Evolutionary conservation across 64 coral and sea anemone genomes (phyloP).

Genomic region (Actinia tenebrosa): DNA sequence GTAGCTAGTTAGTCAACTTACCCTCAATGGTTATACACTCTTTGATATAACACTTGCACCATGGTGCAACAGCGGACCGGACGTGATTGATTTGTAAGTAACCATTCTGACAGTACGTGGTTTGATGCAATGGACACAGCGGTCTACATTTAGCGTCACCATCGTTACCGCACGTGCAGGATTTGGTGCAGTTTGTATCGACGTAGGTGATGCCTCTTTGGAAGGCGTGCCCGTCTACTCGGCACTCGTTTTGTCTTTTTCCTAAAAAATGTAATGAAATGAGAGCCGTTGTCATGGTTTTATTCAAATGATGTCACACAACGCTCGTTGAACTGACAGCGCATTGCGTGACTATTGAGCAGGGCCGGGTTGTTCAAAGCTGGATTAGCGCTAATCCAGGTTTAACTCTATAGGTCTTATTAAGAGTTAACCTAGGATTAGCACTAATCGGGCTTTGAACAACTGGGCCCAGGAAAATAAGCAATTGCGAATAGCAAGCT

Average conservation of each 20-base stretch:
- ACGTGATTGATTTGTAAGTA: neutral
- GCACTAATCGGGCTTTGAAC: too few species aligned
- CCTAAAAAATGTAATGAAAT: neutral
- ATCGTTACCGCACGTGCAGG: conserved; percentile 42
- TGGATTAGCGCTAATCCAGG: too few species aligned
- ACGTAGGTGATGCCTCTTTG: conserved; percentile 31
- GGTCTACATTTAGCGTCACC: conserved; percentile 14
- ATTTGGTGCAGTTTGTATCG: conserved; percentile 27
- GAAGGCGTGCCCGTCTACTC: conserved; percentile 28
- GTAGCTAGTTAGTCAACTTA: neutral
- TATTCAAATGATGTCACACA: too few species aligned
- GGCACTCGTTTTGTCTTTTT: conserved; percentile 19
- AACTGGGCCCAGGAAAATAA: too few species aligned
- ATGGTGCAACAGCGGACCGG: neutral
- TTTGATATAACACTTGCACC: conserved; percentile 1
- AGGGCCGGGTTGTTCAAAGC: too few species aligned
- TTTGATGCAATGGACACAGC: conserved; percentile 20
- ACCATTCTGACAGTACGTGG: conserved; percentile 7
- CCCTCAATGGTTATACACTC: neutral
- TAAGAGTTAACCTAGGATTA: too few species aligned
- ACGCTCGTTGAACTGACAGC: too few species aligned
- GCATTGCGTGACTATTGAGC: too few species aligned
- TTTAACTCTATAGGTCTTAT: too few species aligned
- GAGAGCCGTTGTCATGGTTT: neutral
- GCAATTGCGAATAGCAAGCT: too few species aligned